These are phyloP conservation scores for Anthopleura xanthogrammica DNA, from an alignment of 92 coral and sea anemone species.

Conservation along the genomic window DNA sequence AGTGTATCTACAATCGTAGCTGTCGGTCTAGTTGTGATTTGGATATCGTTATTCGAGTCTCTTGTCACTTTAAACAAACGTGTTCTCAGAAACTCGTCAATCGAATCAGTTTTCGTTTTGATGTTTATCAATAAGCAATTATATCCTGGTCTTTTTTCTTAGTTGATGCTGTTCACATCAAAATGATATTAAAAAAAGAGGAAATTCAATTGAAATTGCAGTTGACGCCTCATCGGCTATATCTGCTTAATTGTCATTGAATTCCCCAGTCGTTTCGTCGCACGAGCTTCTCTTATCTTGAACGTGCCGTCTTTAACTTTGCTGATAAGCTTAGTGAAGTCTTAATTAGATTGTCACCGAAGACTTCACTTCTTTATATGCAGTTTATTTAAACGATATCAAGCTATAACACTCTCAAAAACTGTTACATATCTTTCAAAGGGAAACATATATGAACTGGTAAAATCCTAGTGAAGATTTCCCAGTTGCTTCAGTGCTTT, in stretches of 20 bases:
- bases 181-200: conserved; percentile 24
- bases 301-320: conserved; percentile 5
- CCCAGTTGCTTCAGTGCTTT: no score
- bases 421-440: neutral
- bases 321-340: conserved; percentile 10
- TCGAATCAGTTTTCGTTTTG: neutral
- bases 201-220: neutral
- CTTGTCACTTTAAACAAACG: conserved; percentile 4
- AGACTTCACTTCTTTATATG: neutral
- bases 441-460: neutral
- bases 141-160: neutral
- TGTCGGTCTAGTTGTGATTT: neutral
- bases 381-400: neutral
- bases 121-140: conserved; percentile 16
- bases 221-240: conserved; percentile 35
- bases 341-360: conserved; percentile 17
- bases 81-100: neutral
- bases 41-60: neutral
- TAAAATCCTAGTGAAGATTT: neutral
- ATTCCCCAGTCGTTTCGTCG: conserved; percentile 16
- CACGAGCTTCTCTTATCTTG: conserved; percentile 4
- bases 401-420: conserved; percentile 1
- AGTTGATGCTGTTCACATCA: conserved; percentile 12
- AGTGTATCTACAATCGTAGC: neutral
- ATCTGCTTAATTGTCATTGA: conserved; percentile 15